Conservation (phyloP, 2,113 vertebrate species). For the Gnathonemus echidnorhynchus region DNA sequence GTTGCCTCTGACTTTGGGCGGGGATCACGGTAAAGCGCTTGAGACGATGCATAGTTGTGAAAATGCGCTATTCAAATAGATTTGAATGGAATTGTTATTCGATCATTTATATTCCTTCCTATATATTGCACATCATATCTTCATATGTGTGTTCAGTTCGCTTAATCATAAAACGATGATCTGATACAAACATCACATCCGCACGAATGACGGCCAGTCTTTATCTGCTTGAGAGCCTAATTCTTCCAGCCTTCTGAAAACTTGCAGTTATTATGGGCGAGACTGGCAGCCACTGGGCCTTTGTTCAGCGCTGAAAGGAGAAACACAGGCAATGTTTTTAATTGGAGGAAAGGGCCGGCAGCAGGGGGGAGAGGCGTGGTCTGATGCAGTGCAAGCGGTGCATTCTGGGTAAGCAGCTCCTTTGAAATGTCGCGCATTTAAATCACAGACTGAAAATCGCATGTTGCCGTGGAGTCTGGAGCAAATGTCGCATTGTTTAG, state of each 20-base stretch:
- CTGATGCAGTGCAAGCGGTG: background rate
- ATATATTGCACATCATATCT: background rate
- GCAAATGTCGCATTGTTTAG: conserved; percentile 4
- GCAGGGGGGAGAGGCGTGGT: background rate
- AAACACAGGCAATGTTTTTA: background rate
- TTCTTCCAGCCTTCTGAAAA: background rate
- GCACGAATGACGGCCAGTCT: background rate
- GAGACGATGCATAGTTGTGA: background rate
- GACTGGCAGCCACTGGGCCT: background rate
- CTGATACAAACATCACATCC: background rate
- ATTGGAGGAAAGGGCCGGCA: background rate
- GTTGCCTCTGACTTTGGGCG: background rate
- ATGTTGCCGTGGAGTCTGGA: background rate
- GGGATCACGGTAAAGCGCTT: background rate
- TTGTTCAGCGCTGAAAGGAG: background rate
- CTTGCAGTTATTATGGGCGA: background rate
- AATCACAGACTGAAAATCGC: background rate
- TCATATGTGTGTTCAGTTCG: background rate
- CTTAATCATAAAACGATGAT: background rate
- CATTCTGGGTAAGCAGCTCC: background rate
- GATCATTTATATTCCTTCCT: background rate
- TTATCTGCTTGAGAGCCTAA: background rate
- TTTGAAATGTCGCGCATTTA: background rate
- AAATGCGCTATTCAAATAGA: background rate
- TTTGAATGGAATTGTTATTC: background rate